A percentile compares a stretch with the other conserved stretches of the same genome.
Evolutionary conservation across 1,140 invertebrate species (phyloP).

Genomic region (Magallana angulata): DNA sequence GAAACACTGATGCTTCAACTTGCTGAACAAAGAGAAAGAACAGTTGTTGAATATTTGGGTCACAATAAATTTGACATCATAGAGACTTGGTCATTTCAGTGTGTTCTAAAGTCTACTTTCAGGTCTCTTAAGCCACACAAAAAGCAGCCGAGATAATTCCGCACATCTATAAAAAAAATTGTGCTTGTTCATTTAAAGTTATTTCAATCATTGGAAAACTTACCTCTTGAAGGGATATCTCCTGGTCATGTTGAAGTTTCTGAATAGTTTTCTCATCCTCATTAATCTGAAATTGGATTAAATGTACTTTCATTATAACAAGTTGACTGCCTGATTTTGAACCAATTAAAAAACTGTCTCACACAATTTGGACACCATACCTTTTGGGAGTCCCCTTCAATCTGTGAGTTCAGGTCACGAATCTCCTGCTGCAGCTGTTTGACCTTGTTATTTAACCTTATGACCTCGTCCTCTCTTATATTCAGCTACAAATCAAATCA

Average conservation of each 20-base stretch:
- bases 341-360: background rate
- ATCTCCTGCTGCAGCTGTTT: slow-evolving; percentile 75
- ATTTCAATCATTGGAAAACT: background rate
- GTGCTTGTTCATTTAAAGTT: background rate
- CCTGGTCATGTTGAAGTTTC: slow-evolving; percentile 75
- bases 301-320: background rate
- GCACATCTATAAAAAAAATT: background rate
- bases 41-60: background rate
- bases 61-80: background rate
- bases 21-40: slow-evolving; percentile 33
- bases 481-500: slow-evolving; percentile 66
- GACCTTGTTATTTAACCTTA: slow-evolving; percentile 72
- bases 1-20: background rate
- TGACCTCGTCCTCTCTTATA: slow-evolving; percentile 73
- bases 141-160: background rate
- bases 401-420: slow-evolving; percentile 65
- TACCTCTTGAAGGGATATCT: slow-evolving; percentile 76
- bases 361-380: slow-evolving; percentile 48
- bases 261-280: slow-evolving; percentile 74
- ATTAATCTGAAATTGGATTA: slow-evolving; percentile 60
- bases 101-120: background rate
- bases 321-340: background rate
- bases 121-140: background rate
- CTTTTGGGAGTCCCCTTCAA: slow-evolving; percentile 69
- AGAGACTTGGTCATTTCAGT: background rate